Evolutionary conservation across 2,797 vertebrate species (phyloP), one percentile per base, ranked within the genome.

Genomic region (Todus mexicanus): DNA sequence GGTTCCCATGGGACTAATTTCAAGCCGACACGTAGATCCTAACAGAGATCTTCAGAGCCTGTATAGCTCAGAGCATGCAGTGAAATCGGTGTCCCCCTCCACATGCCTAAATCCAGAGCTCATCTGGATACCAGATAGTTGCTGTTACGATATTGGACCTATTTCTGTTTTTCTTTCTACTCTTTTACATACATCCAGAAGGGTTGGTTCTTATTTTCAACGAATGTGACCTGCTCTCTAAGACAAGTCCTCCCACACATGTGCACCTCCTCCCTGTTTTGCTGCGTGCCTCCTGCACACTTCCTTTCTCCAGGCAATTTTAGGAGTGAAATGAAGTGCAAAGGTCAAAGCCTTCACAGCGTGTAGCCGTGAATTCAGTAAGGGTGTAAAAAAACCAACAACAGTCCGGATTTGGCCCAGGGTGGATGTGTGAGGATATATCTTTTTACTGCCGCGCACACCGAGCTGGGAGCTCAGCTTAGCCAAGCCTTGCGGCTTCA

Each of bases 221-320:
- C 37, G 26, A 6, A 60, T 15, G n/a, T 65, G 89, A 85, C 92
- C 71, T 71, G 64, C 48, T 93, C 48, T 81, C 56, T 22, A 22
- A 15, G 18, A 87, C 73, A 68, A 91, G 76, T 43, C 69, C 84
- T 93, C 90, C 90, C 91, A 76, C 78, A 74, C 73, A 14, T 38
- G 37, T 37, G 40, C 0, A 0, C 43, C 82, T 89, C 89, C 92
- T 93, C 93, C 92, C 37, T 78, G 60, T 83, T 92, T 89, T 76
- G 83, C 91, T 83, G 70, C 73, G 86, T 73, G 76, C 89, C 82
- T 94, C 84, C 90, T 23, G 80, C 87, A 89, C 94, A 64, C 85
- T 96, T 95, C 94, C 96, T 96, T 92, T 95, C 92, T 93, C 92
- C 89, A 47, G 27, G 76, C 92, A 91, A 38, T 89, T 93, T 92